These are phyloP conservation scores for Selene dorsalis DNA, from an alignment of 2,797 vertebrate species.

Conservation along the genomic window DNA sequence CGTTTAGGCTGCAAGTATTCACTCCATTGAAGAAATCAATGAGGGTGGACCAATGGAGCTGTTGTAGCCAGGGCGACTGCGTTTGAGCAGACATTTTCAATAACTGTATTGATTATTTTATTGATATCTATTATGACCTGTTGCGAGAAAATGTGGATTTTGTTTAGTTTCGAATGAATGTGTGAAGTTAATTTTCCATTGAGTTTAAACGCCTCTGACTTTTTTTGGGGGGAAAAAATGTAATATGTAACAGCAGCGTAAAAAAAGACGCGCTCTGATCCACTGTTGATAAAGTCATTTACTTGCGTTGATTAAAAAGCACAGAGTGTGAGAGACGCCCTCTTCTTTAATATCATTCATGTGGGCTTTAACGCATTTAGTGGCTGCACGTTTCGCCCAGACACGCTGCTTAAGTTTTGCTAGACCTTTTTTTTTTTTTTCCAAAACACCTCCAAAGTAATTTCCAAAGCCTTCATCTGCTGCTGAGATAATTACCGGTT, in stretches of 20 bases:
- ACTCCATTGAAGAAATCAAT: conserved; percentile 72
- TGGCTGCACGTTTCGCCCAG: background rate
- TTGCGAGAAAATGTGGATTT: conserved; percentile 35
- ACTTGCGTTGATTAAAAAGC: conserved; percentile 6
- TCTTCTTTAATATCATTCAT: background rate
- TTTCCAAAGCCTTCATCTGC: conserved; percentile 74
- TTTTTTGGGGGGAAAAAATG: background rate
- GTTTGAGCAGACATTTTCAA: conserved; percentile 62
- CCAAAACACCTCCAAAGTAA: conserved; percentile 53
- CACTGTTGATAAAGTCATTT: background rate
- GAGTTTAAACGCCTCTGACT: conserved; percentile 3
- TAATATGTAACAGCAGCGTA: background rate
- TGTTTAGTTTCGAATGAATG: conserved; percentile 25
- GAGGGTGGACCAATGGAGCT: conserved; percentile 57
- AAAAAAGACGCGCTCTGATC: conserved; percentile 1
- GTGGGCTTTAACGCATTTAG: conserved; percentile 13
- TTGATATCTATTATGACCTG: conserved; percentile 52
- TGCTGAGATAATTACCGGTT: conserved; percentile 74
- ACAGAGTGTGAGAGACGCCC: background rate
- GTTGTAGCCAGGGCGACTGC: conserved; percentile 47
- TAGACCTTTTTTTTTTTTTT: conserved; percentile 17
- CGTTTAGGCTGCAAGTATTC: conserved; percentile 70
- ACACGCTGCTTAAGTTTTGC: conserved; percentile 29
- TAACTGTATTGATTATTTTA: conserved; percentile 67
- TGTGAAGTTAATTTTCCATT: conserved; percentile 5